Evolutionary conservation across 2,113 vertebrate species (phyloP), one percentile per base, ranked within the genome.

Genomic region (Amblyornis subalaris): DNA sequence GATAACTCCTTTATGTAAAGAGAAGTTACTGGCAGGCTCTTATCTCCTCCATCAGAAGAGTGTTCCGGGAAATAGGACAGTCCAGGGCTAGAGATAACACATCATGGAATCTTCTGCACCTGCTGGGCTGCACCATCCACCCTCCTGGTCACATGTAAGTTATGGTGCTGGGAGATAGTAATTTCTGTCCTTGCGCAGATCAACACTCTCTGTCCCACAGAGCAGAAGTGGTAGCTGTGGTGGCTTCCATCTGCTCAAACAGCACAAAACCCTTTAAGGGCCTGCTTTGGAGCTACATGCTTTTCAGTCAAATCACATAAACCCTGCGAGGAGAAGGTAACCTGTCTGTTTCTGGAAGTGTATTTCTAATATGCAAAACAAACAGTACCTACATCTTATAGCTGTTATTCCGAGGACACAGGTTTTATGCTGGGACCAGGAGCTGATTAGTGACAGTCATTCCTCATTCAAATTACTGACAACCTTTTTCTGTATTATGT

Each of bases 41-140:
- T 96, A 97, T 93, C 60, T 57, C 29, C 57, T 90, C 48, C 73
- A 93, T 96, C 93, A 83, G 67, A 84, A 90, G 88, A 91, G 53
- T 33, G 67, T 89, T 89, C 71, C 85, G 95, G 89, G 91, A 93
- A 96, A 72, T 67, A 94, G 81, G 94, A 95, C 77, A 87, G 83
- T 94, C 74, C 28, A 33, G 36, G 64, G 94, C 74, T 66, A 75
- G 75, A 89, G 89, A 94, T 94, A 96, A 89, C 35, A 50, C 90
- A 81, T 61, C 14, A 7, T 75, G 85, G 85, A 90, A 80, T 76
- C 90, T 61, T 64, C 85, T 86, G 94, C 93, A 96, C 93, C 94
- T 97, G 94, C 80, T 79, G 78, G 60, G 90, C 88, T 88, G 64
- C 62, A 93, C 88, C 55, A 67, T 82, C 89, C 33, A 20, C 47